Base-by-base conservation (phyloP, 2,113 vertebrate species). In the Kryptolebias marmoratus region DNA sequence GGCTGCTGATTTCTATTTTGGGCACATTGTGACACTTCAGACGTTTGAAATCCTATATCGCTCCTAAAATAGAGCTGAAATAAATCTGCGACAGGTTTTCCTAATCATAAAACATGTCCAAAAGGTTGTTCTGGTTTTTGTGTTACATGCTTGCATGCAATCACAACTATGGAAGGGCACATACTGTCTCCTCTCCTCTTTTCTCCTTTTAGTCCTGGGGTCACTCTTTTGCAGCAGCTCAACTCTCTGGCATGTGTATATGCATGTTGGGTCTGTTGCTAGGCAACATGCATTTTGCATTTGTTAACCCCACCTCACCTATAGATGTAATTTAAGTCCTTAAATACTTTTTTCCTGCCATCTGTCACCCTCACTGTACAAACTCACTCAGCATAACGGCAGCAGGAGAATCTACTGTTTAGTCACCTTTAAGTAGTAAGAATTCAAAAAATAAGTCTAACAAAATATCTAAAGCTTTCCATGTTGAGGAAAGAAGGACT, bases 201-300 rank as follows among this genome's bases (percentile, higher is more conserved):
- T 49, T 45, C 2, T 11, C 55, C 50, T 68, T 50, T 79, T 63
- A 13, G 22, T 77, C 72, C 64, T 54, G 27, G 45, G 64, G 42
- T 82, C 61, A 58, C 68, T 55, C 68, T 55, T 59, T 55, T 47
- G 42, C 31, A 30, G 67, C 68, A 32, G 52, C 77, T 89, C 71
- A 83, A 52, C 74, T 49, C 71, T 50, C 50, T 75, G 90, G 87
- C 75, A 89, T 92, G 85, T 86, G 80, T 87, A 71, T 89, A 73
- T 57, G 48, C 12, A 10, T 86, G 88, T 90, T 91, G 90, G 53
- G 55, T 74, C 42, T 42, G 89, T 90, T 89, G 85, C 90, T 11
- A 8, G 63, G 89, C 55, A 82, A 87, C 90, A 15, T 16, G 45
- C 13, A 39, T 48, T 68, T 73, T 63, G 63, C 15, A 8, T 77